Conservation (phyloP, 1,140 invertebrate species). For the Scaptomyza pallida region DNA sequence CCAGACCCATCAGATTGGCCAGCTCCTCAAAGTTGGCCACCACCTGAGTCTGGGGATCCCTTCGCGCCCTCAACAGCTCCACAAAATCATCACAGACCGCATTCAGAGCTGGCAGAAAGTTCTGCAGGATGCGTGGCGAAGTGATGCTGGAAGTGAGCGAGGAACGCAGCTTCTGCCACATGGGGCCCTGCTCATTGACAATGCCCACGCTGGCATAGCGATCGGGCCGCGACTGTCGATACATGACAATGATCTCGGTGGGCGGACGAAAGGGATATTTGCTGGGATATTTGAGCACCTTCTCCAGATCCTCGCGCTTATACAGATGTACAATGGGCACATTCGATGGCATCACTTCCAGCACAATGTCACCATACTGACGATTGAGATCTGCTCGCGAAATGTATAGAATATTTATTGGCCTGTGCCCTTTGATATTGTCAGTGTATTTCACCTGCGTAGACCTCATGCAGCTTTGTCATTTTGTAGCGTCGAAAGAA, state of each 20-base stretch:
- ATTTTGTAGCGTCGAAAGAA: conserved; percentile 89
- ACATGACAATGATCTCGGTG: conserved; percentile 91
- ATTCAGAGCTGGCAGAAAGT: conserved; percentile 91
- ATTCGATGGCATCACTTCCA: conserved; percentile 91
- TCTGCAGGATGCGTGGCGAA: conserved; percentile 89
- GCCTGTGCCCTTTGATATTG: conserved; percentile 3
- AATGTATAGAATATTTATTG: conserved; percentile 3
- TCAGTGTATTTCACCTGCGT: conserved; percentile 87
- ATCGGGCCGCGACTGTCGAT: conserved; percentile 90
- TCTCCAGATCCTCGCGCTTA: conserved; percentile 90
- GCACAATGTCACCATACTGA: conserved; percentile 90
- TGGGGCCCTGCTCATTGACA: conserved; percentile 93
- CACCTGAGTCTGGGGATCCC: conserved; percentile 84
- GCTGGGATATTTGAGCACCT: conserved; percentile 88
- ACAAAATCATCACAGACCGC: conserved; percentile 92
- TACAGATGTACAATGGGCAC: conserved; percentile 91
- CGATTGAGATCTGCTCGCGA: conserved; percentile 86
- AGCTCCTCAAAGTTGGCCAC: conserved; percentile 89
- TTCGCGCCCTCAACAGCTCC: conserved; percentile 86
- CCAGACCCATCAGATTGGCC: conserved; percentile 90
- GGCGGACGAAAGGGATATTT: conserved; percentile 92
- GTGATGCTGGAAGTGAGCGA: conserved; percentile 91
- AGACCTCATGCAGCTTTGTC: conserved; percentile 91
- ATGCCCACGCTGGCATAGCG: conserved; percentile 92
- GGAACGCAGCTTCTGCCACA: conserved; percentile 90